A percentile compares a stretch with the other conserved stretches of the same genome.
These are phyloP conservation scores for Toxostoma redivivum DNA, from an alignment of 2,113 vertebrate species.

Conservation along the genomic window DNA sequence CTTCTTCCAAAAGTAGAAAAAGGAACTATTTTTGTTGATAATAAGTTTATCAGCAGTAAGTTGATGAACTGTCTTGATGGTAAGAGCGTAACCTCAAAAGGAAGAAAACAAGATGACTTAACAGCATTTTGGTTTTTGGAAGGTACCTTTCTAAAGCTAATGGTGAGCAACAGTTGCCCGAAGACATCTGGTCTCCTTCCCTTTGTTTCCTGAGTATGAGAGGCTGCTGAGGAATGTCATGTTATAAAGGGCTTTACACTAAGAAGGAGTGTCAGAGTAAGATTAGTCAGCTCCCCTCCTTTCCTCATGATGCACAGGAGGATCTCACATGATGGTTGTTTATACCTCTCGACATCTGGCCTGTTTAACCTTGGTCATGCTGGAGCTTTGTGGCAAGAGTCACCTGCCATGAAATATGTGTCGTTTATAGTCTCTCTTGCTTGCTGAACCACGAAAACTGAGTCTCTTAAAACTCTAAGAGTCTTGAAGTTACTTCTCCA, in stretches of 20 bases:
- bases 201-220: not conserved
- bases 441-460: not conserved
- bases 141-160: not conserved
- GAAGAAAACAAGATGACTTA: not conserved
- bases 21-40: conserved; percentile 9
- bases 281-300: conserved; percentile 18
- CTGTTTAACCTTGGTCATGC: not conserved
- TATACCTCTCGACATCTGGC: not conserved
- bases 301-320: not conserved
- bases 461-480: not conserved
- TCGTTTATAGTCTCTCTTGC: not conserved
- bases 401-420: not conserved
- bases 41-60: not conserved
- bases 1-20: not conserved
- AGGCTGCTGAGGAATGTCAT: not conserved
- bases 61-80: not conserved
- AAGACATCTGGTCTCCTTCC: not conserved
- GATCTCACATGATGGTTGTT: not conserved
- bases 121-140: not conserved
- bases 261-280: not conserved
- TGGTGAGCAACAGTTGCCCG: not conserved
- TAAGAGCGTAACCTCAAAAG: not conserved
- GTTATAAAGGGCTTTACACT: not conserved
- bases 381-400: not conserved
- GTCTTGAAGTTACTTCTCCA: not conserved